A percentile compares a stretch with the other conserved stretches of the same genome.
Conservation (phyloP, 2,888 invertebrate genomes). For the Caenorhabditis uteleia region DNA sequence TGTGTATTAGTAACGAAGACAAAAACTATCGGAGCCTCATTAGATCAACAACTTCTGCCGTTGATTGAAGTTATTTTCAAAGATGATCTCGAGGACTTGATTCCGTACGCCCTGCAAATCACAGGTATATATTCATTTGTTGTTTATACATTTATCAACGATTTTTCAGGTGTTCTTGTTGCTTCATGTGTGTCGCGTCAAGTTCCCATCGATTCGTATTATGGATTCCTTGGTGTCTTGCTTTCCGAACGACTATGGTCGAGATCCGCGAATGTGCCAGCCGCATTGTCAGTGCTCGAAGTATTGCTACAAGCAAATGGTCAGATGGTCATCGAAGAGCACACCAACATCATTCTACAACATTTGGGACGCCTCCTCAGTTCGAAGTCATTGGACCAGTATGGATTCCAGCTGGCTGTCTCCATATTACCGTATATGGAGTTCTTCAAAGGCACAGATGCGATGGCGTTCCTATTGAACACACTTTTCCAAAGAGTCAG, state of each 20-base stretch:
- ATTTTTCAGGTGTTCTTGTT: constrained; percentile 43
- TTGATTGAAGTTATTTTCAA: constrained; percentile 92
- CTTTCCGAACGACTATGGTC: constrained; percentile 90
- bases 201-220: constrained; percentile 80
- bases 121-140: constrained; percentile 36
- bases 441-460: constrained; percentile 12
- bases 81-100: constrained; percentile 87
- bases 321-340: constrained; percentile 76
- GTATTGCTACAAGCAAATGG: constrained; percentile 73
- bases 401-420: constrained; percentile 90
- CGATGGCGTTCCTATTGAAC: constrained; percentile 41
- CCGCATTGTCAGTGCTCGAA: constrained; percentile 87
- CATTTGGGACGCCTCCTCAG: constrained; percentile 81
- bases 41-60: constrained; percentile 88
- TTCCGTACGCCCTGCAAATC: constrained; percentile 98
- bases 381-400: constrained; percentile 91
- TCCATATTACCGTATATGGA: constrained; percentile 76
- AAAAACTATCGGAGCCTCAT: constrained; percentile 50
- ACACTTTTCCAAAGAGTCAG: constrained; percentile 75
- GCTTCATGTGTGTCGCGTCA: constrained; percentile 38
- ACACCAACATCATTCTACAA: constrained; percentile 74
- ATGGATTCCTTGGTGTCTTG: constrained; percentile 86
- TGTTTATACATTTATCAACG: background rate
- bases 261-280: constrained; percentile 88
- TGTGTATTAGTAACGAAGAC: constrained; percentile 76